A percentile compares a stretch with the other conserved stretches of the same genome.
Conservation (phyloP, 30 jellyfish, hydroid and myxozoan species). For the Aurelia coerulea region DNA sequence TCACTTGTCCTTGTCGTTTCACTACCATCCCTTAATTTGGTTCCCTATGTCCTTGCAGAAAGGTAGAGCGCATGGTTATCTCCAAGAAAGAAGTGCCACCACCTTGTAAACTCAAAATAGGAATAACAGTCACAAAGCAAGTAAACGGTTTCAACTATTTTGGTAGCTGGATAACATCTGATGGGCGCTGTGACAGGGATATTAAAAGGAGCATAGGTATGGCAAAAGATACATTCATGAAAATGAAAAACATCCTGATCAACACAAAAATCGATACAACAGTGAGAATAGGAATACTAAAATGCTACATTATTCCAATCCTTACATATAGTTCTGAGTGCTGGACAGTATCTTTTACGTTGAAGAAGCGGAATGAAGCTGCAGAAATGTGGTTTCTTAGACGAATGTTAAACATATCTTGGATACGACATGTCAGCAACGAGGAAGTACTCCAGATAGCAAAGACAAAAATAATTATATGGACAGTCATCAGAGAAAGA, state of each 20-base stretch:
- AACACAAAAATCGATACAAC: conserved; percentile 1
- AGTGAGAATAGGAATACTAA: conserved; percentile 2
- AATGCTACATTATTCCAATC: not conserved
- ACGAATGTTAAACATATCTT: not conserved
- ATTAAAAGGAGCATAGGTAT: conserved; percentile 45
- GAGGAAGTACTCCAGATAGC: conserved; percentile 9
- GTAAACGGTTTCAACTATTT: conserved; percentile 53
- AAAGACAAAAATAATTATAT: not conserved
- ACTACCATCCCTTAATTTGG: too few species aligned
- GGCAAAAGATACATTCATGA: conserved; percentile 16
- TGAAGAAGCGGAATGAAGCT: conserved; percentile 25
- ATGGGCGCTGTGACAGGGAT: conserved; percentile 54
- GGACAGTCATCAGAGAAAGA: conserved; percentile 3
- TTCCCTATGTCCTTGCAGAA: conserved; percentile 8
- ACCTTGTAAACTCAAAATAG: conserved; percentile 45
- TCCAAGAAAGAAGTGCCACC: conserved; percentile 42
- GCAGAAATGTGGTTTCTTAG: conserved; percentile 10
- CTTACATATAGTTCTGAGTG: conserved; percentile 21
- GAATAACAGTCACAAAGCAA: conserved; percentile 53
- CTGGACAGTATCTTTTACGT: conserved; percentile 23
- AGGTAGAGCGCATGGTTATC: conserved; percentile 44
- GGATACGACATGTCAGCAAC: not conserved
- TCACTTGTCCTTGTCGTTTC: too few species aligned
- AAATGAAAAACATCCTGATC: conserved; percentile 35
- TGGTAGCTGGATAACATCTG: conserved; percentile 53